phyloP scores from a whole-genome alignment of 2,113 vertebrate species.

The Myocastor coypus region DNA sequence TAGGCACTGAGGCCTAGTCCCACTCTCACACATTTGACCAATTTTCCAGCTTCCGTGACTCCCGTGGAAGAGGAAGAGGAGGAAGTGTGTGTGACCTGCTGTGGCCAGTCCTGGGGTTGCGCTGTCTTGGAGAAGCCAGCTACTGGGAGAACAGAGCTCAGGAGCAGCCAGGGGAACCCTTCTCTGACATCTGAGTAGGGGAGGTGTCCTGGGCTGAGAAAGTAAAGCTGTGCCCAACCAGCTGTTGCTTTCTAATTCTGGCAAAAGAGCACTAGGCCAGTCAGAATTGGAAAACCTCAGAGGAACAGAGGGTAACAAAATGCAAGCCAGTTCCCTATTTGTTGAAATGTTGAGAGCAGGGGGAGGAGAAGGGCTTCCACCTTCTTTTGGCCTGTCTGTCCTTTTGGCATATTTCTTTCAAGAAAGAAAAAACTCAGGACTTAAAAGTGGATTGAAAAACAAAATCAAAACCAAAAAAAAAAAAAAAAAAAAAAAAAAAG shows the following conservation, averaged over 20 bases:
- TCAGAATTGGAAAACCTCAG: not conserved
- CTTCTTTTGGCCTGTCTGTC: not conserved
- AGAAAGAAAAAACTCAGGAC: not conserved
- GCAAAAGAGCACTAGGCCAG: not conserved
- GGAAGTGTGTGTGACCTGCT: fast-evolving
- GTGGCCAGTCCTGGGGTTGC: not conserved
- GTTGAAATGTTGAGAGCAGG: not conserved
- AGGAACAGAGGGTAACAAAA: not conserved
- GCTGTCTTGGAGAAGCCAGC: not conserved
- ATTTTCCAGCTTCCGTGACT: no score
- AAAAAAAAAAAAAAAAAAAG: no score
- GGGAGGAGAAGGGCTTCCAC: not conserved
- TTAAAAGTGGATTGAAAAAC: not conserved
- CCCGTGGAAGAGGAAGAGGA: not conserved
- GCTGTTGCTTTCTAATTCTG: not conserved
- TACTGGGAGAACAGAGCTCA: not conserved
- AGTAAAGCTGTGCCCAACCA: not conserved
- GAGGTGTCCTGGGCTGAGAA: not conserved
- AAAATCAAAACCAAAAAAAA: no score
- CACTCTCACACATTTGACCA: no score
- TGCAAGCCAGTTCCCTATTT: not conserved
- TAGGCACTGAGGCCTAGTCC: no score
- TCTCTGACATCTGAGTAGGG: not conserved
- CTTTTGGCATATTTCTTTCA: not conserved
- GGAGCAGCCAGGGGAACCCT: not conserved